These are phyloP conservation scores for Geopemphigus sp. DNA, from an alignment of 1,140 invertebrate species.

Conservation along the genomic window DNA sequence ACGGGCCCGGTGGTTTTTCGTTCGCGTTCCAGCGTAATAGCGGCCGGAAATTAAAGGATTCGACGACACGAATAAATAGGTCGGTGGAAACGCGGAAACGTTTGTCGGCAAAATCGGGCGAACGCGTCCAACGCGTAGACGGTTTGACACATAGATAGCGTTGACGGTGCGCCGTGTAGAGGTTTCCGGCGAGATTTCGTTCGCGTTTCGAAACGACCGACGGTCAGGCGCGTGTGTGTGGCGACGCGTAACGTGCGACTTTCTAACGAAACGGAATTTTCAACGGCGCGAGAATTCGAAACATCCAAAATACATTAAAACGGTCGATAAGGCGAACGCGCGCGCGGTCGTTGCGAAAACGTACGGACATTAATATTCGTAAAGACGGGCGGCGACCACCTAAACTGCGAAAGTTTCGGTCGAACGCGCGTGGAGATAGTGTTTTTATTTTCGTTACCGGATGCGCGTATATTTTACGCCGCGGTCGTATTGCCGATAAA, in stretches of 20 bases:
- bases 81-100: too few relatives aligned
- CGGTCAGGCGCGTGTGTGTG: too few relatives aligned
- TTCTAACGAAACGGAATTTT: not conserved
- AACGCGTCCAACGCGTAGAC: too few relatives aligned
- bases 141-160: conserved; percentile 30
- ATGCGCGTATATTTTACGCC: not conserved
- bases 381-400: not conserved
- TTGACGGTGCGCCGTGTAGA: too few relatives aligned
- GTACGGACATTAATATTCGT: not conserved
- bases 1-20: too few relatives aligned
- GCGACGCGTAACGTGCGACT: too few relatives aligned
- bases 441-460: not conserved
- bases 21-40: too few relatives aligned
- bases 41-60: too few relatives aligned
- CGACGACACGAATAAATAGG: too few relatives aligned
- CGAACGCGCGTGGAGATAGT: conserved; percentile 6
- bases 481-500: not conserved
- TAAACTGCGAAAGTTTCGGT: not conserved
- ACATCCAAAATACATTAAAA: conserved; percentile 10
- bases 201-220: too few relatives aligned
- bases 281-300: not conserved
- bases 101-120: too few relatives aligned
- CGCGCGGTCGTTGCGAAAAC: not conserved
- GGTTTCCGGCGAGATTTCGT: too few relatives aligned
- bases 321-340: not conserved